Evolutionary conservation across 2,888 invertebrate genomes (phyloP), one percentile per base, ranked within the genome.

Genomic region (Pterostichus niger): DNA sequence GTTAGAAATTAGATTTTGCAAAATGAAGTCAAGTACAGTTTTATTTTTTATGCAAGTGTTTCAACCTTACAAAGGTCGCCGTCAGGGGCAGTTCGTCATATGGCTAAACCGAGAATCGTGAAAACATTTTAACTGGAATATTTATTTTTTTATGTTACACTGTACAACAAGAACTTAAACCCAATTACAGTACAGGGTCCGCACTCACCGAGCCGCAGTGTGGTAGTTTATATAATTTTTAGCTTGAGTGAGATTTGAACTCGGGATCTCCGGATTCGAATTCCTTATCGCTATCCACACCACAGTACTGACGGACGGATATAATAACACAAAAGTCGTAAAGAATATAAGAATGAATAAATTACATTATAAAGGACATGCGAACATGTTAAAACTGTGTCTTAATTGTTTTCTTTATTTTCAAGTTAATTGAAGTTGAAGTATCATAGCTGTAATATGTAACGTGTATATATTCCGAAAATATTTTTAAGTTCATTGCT

Each of bases 251-350:
- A n/a, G n/a, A n/a, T n/a, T n/a, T n/a, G n/a, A n/a, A n/a, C n/a
- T n/a, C n/a, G n/a, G n/a, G n/a, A n/a, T n/a, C n/a, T n/a, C n/a
- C n/a, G n/a, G n/a, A n/a, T n/a, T n/a, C n/a, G n/a, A n/a, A n/a
- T n/a, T n/a, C n/a, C n/a, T n/a, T n/a, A n/a, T n/a, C n/a, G n/a
- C n/a, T n/a, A n/a, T n/a, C n/a, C n/a, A n/a, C n/a, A n/a, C n/a
- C n/a, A n/a, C n/a, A n/a, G n/a, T n/a, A n/a, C n/a, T n/a, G n/a
- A n/a, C n/a, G n/a, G n/a, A n/a, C n/a, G n/a, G n/a, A n/a, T n/a
- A 56, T 56, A 56, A 56, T 56, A 17, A 56, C 17, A 56, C 17
- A 56, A 17, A 15, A 56, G 56, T 56, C 6, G 17, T 56, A 56
- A 56, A 17, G n/a, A 56, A 56, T 56, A 56, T 13, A 56, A 17